Percentiles rank a stretch among this genome's conserved stretches.
Conservation (phyloP, 1,140 invertebrate species). For the Meteorus sp. region DNA sequence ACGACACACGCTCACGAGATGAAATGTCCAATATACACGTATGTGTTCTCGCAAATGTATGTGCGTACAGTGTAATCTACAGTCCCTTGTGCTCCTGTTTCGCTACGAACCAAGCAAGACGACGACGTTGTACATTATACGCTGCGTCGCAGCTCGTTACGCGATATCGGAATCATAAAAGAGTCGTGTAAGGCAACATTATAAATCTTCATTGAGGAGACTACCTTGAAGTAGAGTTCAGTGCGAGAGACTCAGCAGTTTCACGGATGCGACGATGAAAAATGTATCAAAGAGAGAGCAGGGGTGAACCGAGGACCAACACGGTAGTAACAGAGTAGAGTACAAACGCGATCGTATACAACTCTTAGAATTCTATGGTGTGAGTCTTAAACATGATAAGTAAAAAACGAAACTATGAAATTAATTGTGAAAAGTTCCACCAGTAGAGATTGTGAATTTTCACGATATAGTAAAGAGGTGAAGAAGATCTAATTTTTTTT, state of each 20-base stretch:
- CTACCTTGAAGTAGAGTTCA: no score
- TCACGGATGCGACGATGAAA: conserved; percentile 2
- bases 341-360: neutral
- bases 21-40: neutral
- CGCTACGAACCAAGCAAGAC: neutral
- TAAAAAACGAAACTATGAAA: neutral
- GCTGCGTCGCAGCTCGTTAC: conserved; percentile 16
- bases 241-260: neutral
- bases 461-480: neutral
- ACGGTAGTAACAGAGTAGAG: no score
- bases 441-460: neutral
- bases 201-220: conserved; percentile 3
- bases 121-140: neutral
- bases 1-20: neutral
- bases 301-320: no score
- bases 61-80: neutral
- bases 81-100: conserved; percentile 11
- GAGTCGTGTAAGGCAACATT: neutral
- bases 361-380: neutral
- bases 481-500: neutral
- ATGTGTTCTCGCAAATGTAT: no score
- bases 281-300: no score
- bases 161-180: conserved; percentile 20
- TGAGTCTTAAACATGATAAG: no score
- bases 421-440: neutral